Base-by-base conservation (phyloP, 2,113 vertebrate genomes). In the Gymnorhina tibicen region DNA sequence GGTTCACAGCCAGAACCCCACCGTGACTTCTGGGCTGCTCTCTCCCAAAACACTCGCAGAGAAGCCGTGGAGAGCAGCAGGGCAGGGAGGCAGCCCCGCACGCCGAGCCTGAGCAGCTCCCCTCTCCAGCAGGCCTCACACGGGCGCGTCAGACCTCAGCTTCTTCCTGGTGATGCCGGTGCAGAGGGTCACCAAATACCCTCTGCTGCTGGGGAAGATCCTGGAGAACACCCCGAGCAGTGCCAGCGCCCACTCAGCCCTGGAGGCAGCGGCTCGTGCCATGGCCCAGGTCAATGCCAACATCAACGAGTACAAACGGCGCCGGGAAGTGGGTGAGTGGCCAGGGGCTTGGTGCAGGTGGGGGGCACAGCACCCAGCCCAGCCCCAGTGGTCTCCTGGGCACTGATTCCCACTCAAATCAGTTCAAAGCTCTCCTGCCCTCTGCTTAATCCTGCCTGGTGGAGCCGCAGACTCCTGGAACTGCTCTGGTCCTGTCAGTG, bases 231-330 rank as follows among this genome's bases (percentile, higher is more conserved):
- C 98, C 0, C 97, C 98, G 3, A 64, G 77, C 12, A 69, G 80
- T 5, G 95, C 98, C 97, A 98, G 97, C 0, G 98, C 98, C 17
- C 98, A 98, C 41, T 27, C 81, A 0, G 96, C 98, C 19, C 97
- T 99, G 91, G 98, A 98, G 96, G 97, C 97, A 58, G 98, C 99
- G 0, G 95, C 96, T 11, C 97, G 96, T 26, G 96, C 98, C 73
- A 98, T 99, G 94, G 73, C 98, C 63, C 98, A 99, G n/a, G 91
- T 99, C 67, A 99, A 99, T 41, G 93, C 97, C 96, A 98, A 98
- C 93, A 99, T 99, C 98, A 99, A 99, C 6, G 99, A 99, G 96
- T 98, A 99, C 97, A 99, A 99, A 68, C 98, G 99, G 93, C 99
- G 98, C 98, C 97, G 98, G 91, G 99, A 99, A 99, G 98, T 99